Evolutionary conservation across 2,113 vertebrate genomes (phyloP), one percentile per base, ranked within the genome.

Genomic region (Aptenodytes patagonicus): DNA sequence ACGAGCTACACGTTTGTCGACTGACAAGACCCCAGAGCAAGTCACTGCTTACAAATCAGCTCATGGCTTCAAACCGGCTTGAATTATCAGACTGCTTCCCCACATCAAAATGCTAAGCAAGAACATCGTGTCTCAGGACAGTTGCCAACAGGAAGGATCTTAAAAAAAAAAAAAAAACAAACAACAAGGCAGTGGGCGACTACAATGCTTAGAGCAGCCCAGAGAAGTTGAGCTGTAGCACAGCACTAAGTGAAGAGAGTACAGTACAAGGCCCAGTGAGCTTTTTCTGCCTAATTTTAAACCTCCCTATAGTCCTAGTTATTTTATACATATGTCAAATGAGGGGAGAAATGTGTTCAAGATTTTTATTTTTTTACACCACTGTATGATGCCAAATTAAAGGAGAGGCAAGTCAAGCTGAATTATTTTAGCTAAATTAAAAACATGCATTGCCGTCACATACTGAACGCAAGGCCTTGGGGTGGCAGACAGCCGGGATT

Each of bases 81-180:
- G 95, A 96, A 97, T 97, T 97, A 97, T 97, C 96, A 97, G 92
- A 81, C 95, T 97, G 95, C 88, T 96, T 97, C 96, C 96, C 94
- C 96, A 97, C 97, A 97, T 97, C 96, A 97, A 97, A 97, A 97
- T 97, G 94, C 97, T 97, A 95, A 96, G 93, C 95, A 93, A 97
- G 97, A 97, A 97, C 96, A 97, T 93, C 55, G 51, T 91, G 95
- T 97, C 95, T 96, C 95, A 96, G 97, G 97, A 97, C 94, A 94
- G 82, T 46, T 94, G 97, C 97, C 97, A 97, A 97, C 93, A 97
- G 95, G 94, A 97, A 97, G 95, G 94, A 97, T 95, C 95, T 96
- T 87, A 7, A 79, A 93, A 95, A 95, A 96, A 95, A 95, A 76
- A 81, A 66, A 42, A 42, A 15, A n/a, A n/a, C n/a, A n/a, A n/a